Evolutionary conservation across 2,797 vertebrate genomes (phyloP).

Genomic region (Sciaenops ocellatus): DNA sequence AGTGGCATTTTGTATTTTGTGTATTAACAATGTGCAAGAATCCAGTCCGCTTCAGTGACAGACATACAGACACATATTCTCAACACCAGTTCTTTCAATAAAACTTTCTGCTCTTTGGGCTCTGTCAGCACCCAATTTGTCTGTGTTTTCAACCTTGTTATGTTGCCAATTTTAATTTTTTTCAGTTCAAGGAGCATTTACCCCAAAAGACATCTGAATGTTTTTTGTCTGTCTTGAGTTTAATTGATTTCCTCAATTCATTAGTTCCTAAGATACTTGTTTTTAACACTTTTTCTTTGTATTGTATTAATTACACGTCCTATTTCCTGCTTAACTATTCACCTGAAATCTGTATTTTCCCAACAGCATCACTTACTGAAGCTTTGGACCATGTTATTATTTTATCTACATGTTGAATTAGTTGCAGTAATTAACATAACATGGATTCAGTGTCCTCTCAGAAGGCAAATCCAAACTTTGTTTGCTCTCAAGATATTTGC

Average conservation of each 20-base stretch:
- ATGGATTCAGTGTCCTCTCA: constrained; percentile 42
- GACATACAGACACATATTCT: constrained; percentile 20
- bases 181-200: constrained; percentile 70
- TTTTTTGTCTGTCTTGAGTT: constrained; percentile 49
- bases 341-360: constrained; percentile 52
- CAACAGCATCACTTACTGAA: constrained; percentile 38
- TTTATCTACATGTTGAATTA: constrained; percentile 54
- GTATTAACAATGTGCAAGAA: constrained; percentile 24
- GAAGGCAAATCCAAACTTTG: constrained; percentile 47
- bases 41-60: constrained; percentile 27
- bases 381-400: constrained; percentile 50
- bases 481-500: constrained; percentile 36
- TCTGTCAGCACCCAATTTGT: constrained; percentile 61
- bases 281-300: constrained; percentile 54
- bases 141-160: constrained; percentile 71
- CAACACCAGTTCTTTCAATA: constrained; percentile 56
- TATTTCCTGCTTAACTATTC: constrained; percentile 66
- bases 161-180: constrained; percentile 62
- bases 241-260: constrained; percentile 78
- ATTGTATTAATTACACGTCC: constrained; percentile 61
- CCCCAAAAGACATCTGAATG: constrained; percentile 46
- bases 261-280: constrained; percentile 49
- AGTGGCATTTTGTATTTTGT: constrained; percentile 21
- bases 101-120: constrained; percentile 63
- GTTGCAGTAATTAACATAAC: constrained; percentile 50